Conservation (phyloP, 2,113 vertebrate species). For the Engraulis encrasicolus region DNA sequence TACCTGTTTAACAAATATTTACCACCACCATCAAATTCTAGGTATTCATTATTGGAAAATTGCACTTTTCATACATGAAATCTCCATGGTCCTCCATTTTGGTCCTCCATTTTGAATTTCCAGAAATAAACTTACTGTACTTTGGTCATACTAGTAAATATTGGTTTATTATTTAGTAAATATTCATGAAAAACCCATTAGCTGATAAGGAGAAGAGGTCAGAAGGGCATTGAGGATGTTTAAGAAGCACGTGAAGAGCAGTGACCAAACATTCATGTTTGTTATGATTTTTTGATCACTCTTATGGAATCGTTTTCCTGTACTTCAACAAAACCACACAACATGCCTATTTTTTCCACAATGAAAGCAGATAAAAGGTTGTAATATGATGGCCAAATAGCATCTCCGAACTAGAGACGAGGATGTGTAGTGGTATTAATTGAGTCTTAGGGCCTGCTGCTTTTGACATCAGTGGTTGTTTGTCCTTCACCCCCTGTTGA, state of each 20-base stretch:
- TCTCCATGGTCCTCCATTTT: too few species aligned
- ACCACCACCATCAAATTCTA: too few species aligned
- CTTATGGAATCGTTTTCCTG: not conserved
- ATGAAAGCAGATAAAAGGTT: not conserved
- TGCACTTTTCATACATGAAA: too few species aligned
- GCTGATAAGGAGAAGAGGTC: not conserved
- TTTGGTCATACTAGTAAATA: too few species aligned
- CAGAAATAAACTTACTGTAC: too few species aligned
- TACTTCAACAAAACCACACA: not conserved
- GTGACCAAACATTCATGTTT: not conserved
- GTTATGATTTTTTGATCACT: not conserved
- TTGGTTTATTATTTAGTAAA: too few species aligned
- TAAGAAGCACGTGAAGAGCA: not conserved
- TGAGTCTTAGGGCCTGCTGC: not conserved
- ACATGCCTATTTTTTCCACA: not conserved
- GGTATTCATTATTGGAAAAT: too few species aligned
- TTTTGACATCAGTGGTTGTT: constrained; percentile 1
- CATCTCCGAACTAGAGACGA: not conserved
- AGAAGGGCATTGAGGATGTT: not conserved
- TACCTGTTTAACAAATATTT: too few species aligned
- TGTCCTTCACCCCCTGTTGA: not conserved
- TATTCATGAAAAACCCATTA: not conserved
- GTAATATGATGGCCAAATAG: not conserved
- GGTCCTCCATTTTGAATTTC: too few species aligned
- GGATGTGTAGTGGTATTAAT: not conserved